Base-by-base conservation (phyloP, 2,113 vertebrate genomes). In the Actenoides lindsayi region DNA sequence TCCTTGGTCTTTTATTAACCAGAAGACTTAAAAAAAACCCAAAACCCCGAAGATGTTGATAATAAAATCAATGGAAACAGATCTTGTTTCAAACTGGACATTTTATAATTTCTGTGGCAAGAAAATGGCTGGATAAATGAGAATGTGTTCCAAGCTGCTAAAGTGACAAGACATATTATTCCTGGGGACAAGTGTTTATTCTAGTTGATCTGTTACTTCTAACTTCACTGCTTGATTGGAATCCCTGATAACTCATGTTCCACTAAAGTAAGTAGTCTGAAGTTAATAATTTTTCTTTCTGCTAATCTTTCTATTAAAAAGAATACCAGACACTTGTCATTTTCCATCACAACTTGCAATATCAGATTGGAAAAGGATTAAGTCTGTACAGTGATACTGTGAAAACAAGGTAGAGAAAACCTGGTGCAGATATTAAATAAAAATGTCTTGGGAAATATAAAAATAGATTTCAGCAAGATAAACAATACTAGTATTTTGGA, bases 381-480 rank as follows among this genome's bases (percentile, higher is more conserved):
- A 92, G 78, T 81, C 79, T 93, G 90, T 83, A 62, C 69, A 87
- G 44, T 59, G 83, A 97, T 94, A 97, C 89, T 95, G 76, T 96
- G 63, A 96, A 97, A 97, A 96, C 80, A 93, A 20, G 50, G 50
- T 91, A 48, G 92, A 93, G 89, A 78, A 76, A 94, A 89, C 64
- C 39, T 80, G 24, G 39, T 92, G 75, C 37, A 96, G 92, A 94
- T 93, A 97, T 97, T 94, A 97, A 95, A 91, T 90, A 93, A 96
- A 97, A 96, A 95, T 92, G 93, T 95, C 89, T 94, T 90, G 96
- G 93, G 93, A 96, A 94, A 95, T 96, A 96, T 89, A 95, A 97
- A 97, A 97, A 96, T 86, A 94, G 91, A 96, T 97, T 95, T 95
- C 83, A 94, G 68, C 83, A 96, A 96, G 96, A 97, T 96, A 97